Percentiles rank a stretch among this genome's conserved stretches.
phyloP scores from a whole-genome alignment of 1,140 invertebrate species.

The Plodia interpunctella region DNA sequence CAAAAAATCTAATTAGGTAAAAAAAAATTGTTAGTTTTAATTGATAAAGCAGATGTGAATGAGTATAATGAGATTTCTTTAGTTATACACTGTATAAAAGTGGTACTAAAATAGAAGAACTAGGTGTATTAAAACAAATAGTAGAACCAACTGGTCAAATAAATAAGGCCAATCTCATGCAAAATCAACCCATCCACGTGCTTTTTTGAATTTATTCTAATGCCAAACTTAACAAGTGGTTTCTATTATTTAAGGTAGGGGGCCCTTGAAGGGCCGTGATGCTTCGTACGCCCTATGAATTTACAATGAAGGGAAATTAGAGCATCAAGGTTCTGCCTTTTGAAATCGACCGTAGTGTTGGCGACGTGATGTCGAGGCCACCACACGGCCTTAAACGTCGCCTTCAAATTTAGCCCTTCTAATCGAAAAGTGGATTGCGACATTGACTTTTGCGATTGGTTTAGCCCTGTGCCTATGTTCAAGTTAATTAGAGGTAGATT shows the following conservation, averaged over 20 bases:
- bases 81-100: too few species aligned
- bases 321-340: conserved; percentile 71
- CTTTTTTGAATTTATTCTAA: neutral
- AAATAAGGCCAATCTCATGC: too few species aligned
- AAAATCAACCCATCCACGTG: neutral
- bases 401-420: conserved; percentile 70
- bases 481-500: too few species aligned
- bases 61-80: too few species aligned
- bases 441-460: conserved; percentile 59
- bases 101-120: too few species aligned
- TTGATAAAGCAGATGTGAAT: too few species aligned
- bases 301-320: conserved; percentile 73
- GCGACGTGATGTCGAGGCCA: conserved; percentile 56
- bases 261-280: conserved; percentile 65
- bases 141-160: too few species aligned
- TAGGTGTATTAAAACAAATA: too few species aligned
- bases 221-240: conserved; percentile 27
- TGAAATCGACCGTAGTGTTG: conserved; percentile 62
- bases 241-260: conserved; percentile 42
- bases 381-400: conserved; percentile 60
- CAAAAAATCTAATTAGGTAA: too few species aligned
- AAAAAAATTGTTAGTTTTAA: too few species aligned
- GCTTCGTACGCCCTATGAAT: conserved; percentile 69
- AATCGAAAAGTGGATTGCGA: conserved; percentile 61
- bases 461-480: conserved; percentile 40